Evolutionary conservation across 2,888 invertebrate genomes (phyloP).

Genomic region (Hipparchia sbordonii): DNA sequence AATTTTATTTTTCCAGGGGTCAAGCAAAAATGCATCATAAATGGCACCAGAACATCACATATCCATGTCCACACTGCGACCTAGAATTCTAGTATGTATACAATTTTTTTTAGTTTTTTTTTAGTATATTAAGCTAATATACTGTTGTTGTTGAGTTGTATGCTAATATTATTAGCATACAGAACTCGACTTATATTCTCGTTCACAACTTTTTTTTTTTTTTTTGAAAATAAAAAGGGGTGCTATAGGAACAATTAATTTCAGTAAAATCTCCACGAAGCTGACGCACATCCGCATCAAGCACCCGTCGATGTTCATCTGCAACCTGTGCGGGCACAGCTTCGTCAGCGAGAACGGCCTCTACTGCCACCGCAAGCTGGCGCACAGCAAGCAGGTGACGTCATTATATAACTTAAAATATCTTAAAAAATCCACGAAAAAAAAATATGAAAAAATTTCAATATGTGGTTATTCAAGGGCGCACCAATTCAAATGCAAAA

Average conservation of each 20-base stretch:
- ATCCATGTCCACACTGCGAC: conserved; percentile 69
- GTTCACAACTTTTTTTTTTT: no score
- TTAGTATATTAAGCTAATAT: background rate
- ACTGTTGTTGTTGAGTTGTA: no score
- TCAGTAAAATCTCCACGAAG: conserved; percentile 68
- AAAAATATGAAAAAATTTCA: no score
- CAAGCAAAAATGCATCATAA: conserved; percentile 70
- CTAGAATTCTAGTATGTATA: conserved; percentile 67
- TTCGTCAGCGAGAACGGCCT: conserved; percentile 69
- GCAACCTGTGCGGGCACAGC: conserved; percentile 70
- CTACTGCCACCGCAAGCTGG: conserved; percentile 62
- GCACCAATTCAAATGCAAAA: no score
- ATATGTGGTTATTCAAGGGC: no score
- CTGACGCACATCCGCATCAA: conserved; percentile 68
- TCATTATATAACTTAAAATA: no score
- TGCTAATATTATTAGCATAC: no score
- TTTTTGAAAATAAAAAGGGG: no score
- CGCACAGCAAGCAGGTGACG: conserved; percentile 61
- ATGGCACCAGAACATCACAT: conserved; percentile 74
- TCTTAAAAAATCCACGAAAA: no score
- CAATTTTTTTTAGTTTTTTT: background rate
- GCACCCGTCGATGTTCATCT: conserved; percentile 65
- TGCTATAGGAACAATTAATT: no score
- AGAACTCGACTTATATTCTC: no score
- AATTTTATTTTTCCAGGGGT: conserved; percentile 52